Percentiles rank a stretch among this genome's conserved stretches.
These are phyloP conservation scores for Cotesia congregata DNA, from an alignment of 2,888 invertebrate species.

Conservation along the genomic window DNA sequence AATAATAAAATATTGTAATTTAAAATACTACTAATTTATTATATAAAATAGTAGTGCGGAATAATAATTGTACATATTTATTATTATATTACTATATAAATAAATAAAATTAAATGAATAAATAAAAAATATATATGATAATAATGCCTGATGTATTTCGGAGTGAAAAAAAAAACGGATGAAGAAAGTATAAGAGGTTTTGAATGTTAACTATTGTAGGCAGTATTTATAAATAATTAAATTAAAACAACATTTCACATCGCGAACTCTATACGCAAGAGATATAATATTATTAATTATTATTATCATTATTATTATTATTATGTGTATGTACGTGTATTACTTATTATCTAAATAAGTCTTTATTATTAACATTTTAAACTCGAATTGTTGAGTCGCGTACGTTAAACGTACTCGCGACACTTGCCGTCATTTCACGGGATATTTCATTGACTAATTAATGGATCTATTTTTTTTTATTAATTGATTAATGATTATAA, in stretches of 20 bases:
- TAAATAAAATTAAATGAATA: background rate
- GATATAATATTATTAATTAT: background rate
- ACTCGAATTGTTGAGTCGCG: slow-evolving; percentile 2
- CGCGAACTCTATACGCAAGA: background rate
- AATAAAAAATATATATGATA: slow-evolving; percentile 40
- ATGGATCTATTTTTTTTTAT: background rate
- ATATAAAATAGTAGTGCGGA: slow-evolving; percentile 54
- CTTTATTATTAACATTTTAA: background rate
- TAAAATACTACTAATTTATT: slow-evolving; percentile 61
- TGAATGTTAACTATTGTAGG: slow-evolving; percentile 51
- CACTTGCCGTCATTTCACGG: background rate
- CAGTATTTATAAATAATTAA: slow-evolving; percentile 48
- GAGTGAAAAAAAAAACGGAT: slow-evolving; percentile 43
- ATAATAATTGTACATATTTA: slow-evolving; percentile 68
- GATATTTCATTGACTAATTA: slow-evolving; percentile 21
- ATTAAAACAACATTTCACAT: background rate
- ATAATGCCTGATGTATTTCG: slow-evolving; percentile 47
- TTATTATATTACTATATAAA: background rate
- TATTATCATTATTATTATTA: background rate
- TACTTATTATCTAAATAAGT: background rate
- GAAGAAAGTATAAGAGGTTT: slow-evolving; percentile 46
- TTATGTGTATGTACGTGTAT: background rate
- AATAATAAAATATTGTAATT: slow-evolving; percentile 62
- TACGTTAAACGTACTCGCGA: background rate
- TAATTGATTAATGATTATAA: background rate